These are phyloP conservation scores for Tryphoninae sp. DNA, from an alignment of 2,888 invertebrate species.

Conservation along the genomic window DNA sequence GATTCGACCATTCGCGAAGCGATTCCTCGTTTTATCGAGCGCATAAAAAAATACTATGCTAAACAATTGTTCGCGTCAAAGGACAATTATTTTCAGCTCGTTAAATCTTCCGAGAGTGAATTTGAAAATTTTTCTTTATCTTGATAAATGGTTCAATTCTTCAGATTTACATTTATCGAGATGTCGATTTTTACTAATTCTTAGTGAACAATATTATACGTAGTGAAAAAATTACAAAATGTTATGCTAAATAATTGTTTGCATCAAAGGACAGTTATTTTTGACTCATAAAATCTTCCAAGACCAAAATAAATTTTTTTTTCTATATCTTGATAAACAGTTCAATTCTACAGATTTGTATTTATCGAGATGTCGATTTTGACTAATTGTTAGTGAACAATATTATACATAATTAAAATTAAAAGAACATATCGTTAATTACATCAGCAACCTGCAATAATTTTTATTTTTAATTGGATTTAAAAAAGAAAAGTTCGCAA, in stretches of 20 bases:
- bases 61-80: background rate
- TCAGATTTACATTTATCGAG: background rate
- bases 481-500: too few species aligned
- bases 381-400: too few species aligned
- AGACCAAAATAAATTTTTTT: background rate
- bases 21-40: background rate
- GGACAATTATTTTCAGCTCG: background rate
- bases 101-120: background rate
- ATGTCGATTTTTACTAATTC: too few species aligned
- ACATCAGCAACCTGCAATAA: too few species aligned
- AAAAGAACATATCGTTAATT: too few species aligned
- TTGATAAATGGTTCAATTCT: background rate
- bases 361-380: background rate
- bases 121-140: background rate
- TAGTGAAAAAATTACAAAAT: background rate
- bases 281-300: background rate
- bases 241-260: background rate
- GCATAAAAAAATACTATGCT: background rate
- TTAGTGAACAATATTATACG: too few species aligned
- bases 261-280: background rate
- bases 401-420: too few species aligned
- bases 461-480: too few species aligned
- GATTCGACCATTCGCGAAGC: background rate
- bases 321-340: background rate
- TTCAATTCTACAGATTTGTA: background rate